phyloP scores from a whole-genome alignment of 2,113 vertebrate species.

The Pteronura brasiliensis region DNA sequence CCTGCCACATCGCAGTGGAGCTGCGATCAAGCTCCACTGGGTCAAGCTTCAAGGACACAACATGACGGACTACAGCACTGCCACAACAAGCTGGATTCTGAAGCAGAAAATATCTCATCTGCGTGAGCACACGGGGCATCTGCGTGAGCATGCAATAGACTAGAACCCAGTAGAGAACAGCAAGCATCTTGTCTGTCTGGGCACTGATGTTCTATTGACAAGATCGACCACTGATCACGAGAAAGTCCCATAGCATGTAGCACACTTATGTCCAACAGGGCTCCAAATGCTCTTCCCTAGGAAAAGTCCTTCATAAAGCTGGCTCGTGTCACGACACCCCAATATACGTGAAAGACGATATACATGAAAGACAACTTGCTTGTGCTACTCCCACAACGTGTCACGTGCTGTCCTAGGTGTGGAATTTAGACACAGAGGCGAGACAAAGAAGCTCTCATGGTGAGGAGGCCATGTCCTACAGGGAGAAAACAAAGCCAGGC shows the following conservation, averaged over 20 bases:
- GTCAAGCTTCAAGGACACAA: not conserved
- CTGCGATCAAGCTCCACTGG: not conserved
- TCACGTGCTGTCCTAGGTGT: not conserved
- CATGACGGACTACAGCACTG: too few relatives aligned
- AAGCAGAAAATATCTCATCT: not conserved
- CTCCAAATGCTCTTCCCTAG: not conserved
- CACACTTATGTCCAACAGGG: not conserved
- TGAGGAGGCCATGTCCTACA: not conserved
- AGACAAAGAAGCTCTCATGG: not conserved
- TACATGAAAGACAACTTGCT: not conserved
- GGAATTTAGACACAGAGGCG: not conserved
- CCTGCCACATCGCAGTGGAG: not conserved
- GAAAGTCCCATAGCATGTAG: accelerated
- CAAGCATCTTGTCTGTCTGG: not conserved
- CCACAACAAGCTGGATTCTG: not conserved
- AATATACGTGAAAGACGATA: not conserved
- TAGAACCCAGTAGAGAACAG: not conserved
- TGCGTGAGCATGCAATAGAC: accelerated
- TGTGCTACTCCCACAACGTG: not conserved
- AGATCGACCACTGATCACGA: not conserved
- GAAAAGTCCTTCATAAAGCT: not conserved
- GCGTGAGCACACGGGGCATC: not conserved
- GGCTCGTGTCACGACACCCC: accelerated
- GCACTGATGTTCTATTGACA: not conserved
- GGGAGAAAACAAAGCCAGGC: not conserved